These are phyloP conservation scores for Oncopeltus fasciatus DNA, from an alignment of 1,140 invertebrate genomes.

Conservation along the genomic window DNA sequence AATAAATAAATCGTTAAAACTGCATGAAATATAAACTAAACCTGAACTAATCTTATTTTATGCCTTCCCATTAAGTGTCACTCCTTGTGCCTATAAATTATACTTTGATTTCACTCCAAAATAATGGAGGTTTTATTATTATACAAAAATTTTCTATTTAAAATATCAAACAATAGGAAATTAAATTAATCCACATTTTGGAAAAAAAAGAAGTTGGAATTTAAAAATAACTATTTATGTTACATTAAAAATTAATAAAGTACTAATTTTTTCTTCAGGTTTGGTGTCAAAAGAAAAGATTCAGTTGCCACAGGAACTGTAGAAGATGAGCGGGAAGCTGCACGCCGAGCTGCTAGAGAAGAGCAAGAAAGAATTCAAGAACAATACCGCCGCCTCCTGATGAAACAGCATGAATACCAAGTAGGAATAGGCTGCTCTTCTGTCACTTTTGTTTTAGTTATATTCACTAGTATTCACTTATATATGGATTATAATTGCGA, in stretches of 20 bases:
- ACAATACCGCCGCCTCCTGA: constrained; percentile 32
- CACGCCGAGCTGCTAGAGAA: constrained; percentile 27
- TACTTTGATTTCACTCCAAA: too few species aligned
- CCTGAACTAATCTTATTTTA: too few species aligned
- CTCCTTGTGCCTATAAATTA: too few species aligned
- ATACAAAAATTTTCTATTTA: too few species aligned
- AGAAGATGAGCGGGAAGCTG: constrained; percentile 27
- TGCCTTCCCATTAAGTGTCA: too few species aligned
- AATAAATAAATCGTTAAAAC: too few species aligned
- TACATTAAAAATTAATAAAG: neutral
- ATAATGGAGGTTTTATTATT: too few species aligned
- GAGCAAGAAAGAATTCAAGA: constrained; percentile 33
- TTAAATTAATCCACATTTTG: neutral
- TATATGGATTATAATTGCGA: too few species aligned
- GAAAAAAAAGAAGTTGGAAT: neutral
- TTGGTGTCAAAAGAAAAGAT: constrained; percentile 58
- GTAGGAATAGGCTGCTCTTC: too few species aligned
- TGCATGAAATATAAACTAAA: too few species aligned
- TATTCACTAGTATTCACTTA: too few species aligned
- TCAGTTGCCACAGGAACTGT: constrained; percentile 18
- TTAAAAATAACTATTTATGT: neutral
- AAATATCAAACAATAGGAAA: neutral
- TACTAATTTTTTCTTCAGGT: constrained; percentile 30
- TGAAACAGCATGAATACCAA: constrained; percentile 25
- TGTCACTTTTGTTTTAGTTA: too few species aligned